These are phyloP conservation scores for Antennarius striatus DNA, from an alignment of 2,113 vertebrate genomes.

Conservation along the genomic window DNA sequence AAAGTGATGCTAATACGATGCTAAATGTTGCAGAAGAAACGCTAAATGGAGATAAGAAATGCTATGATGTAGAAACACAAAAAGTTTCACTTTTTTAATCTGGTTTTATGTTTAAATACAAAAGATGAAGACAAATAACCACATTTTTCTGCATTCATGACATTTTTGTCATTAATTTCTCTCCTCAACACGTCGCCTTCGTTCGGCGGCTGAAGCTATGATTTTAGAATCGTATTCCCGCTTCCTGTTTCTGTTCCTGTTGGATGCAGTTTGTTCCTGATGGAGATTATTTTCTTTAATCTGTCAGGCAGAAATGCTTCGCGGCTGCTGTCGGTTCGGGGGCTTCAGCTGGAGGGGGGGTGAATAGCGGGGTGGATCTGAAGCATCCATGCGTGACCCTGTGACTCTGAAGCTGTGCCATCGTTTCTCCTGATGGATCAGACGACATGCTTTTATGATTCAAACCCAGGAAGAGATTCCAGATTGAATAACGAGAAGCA, in stretches of 20 bases:
- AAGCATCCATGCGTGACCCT: slow-evolving; percentile 57
- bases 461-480: too few species aligned
- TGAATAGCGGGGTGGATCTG: slow-evolving; percentile 52
- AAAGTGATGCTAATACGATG: too few species aligned
- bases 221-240: too few species aligned
- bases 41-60: too few species aligned
- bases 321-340: slow-evolving; percentile 57
- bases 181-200: not conserved
- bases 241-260: not conserved
- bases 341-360: slow-evolving; percentile 54
- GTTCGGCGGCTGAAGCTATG: not conserved
- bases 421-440: not conserved
- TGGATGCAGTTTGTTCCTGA: not conserved
- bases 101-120: too few species aligned
- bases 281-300: slow-evolving; percentile 51
- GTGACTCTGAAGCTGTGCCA: slow-evolving; percentile 25
- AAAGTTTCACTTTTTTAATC: too few species aligned
- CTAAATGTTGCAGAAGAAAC: too few species aligned
- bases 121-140: too few species aligned
- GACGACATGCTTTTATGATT: not conserved
- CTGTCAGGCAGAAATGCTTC: slow-evolving; percentile 59
- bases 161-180: too few species aligned
- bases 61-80: too few species aligned
- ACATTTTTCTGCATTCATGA: too few species aligned
- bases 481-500: too few species aligned